Percentiles rank a stretch among this genome's conserved stretches.
Conservation (phyloP, 2,113 vertebrate species). For the Petrocephalus microphthalmus region DNA sequence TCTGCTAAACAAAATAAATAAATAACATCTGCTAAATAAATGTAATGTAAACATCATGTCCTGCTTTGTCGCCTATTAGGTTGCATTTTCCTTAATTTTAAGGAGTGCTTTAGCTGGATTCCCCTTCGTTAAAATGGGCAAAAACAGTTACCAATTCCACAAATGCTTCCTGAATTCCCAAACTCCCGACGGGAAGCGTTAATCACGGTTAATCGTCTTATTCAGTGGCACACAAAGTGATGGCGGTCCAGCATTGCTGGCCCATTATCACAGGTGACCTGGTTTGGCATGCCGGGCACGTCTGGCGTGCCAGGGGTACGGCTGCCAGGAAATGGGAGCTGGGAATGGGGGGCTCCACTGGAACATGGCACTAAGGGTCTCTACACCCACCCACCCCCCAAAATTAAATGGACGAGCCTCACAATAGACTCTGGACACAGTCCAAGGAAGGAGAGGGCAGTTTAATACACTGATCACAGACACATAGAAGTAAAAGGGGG, state of each 20-base stretch:
- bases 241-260: neutral
- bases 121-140: neutral
- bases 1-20: neutral
- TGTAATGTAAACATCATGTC: neutral
- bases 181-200: neutral
- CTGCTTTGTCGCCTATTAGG: neutral
- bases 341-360: neutral
- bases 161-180: neutral
- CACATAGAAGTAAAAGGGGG: neutral
- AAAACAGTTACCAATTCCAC: neutral
- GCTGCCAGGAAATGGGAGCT: neutral
- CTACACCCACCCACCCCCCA: neutral
- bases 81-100: neutral
- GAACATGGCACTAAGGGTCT: neutral
- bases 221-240: neutral
- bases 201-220: constrained; percentile 14
- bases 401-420: neutral
- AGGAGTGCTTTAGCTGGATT: neutral
- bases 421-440: constrained; percentile 17
- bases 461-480: constrained; percentile 30
- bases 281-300: constrained; percentile 24
- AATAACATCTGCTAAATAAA: neutral
- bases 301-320: neutral
- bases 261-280: constrained; percentile 18
- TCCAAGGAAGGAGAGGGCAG: constrained; percentile 2